Percentiles rank a stretch among this genome's conserved stretches.
Evolutionary conservation across 2,797 vertebrate genomes (phyloP).

Genomic region (Odontamblyopus rebecca): DNA sequence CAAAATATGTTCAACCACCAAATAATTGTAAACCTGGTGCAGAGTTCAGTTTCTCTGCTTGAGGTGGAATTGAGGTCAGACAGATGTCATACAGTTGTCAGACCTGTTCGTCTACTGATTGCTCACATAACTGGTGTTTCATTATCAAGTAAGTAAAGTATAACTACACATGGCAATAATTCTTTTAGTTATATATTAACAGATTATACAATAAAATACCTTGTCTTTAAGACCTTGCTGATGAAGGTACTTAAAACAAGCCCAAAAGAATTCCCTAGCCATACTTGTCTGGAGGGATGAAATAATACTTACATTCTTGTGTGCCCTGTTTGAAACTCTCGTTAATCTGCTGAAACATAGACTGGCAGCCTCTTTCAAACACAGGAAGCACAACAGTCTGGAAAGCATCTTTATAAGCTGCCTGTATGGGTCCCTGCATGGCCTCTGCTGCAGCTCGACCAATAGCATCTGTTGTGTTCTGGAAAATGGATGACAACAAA

Average conservation of each 20-base stretch:
- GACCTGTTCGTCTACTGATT: neutral
- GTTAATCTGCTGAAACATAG: slow-evolving; percentile 99
- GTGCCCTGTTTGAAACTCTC: slow-evolving; percentile 98
- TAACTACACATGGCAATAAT: neutral
- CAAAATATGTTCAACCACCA: no score
- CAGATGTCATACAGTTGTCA: neutral
- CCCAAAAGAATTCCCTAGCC: neutral
- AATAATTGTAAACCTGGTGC: no score
- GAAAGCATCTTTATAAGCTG: slow-evolving; percentile 92
- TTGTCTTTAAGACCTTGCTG: no score
- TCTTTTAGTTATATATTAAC: neutral
- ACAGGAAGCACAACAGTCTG: slow-evolving; percentile 91
- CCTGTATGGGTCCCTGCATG: slow-evolving; percentile 92
- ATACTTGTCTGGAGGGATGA: neutral
- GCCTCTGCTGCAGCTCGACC: slow-evolving; percentile 91
- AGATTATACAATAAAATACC: neutral
- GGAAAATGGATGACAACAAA: slow-evolving; percentile 11
- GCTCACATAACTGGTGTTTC: neutral
- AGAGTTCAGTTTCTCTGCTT: no score
- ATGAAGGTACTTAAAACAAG: slow-evolving; percentile 1
- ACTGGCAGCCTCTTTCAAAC: slow-evolving; percentile 96
- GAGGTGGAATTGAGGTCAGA: no score
- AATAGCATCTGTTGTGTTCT: slow-evolving; percentile 92
- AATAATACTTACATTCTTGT: slow-evolving; percentile 87
- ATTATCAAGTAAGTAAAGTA: neutral